A percentile compares a stretch with the other conserved stretches of the same genome.
Conservation (phyloP, 2,113 vertebrate species). For the Paraplagusia blochii region DNA sequence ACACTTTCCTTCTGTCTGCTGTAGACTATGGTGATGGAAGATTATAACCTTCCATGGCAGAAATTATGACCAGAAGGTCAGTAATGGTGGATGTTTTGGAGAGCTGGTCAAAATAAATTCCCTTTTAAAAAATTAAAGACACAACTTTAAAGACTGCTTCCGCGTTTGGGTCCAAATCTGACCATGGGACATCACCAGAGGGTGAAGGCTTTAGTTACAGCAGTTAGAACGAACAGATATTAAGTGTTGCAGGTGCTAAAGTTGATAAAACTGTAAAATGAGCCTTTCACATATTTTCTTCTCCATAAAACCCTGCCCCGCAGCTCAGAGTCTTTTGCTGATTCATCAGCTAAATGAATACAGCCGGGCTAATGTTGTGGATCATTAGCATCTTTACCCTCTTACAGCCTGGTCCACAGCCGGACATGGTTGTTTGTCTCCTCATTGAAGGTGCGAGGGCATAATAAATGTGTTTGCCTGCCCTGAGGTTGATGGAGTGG, state of each 20-base stretch:
- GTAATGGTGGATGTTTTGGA: no score
- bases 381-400: background rate
- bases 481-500: conserved; percentile 50
- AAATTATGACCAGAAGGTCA: no score
- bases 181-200: no score
- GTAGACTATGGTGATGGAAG: conserved; percentile 24
- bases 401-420: conserved; percentile 21
- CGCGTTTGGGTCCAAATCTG: no score
- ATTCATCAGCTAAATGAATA: background rate
- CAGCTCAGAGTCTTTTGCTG: conserved; percentile 5
- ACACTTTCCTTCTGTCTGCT: conserved; percentile 22
- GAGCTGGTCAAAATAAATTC: no score
- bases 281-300: conserved; percentile 4
- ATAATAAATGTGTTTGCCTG: conserved; percentile 46
- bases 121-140: no score
- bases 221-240: no score
- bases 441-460: conserved; percentile 31
- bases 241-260: conserved; percentile 33
- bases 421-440: conserved; percentile 37
- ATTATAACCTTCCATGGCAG: background rate
- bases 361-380: no score
- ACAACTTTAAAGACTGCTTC: no score
- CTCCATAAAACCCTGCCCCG: background rate
- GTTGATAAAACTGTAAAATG: conserved; percentile 17
- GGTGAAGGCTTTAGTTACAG: no score